Percentiles rank a stretch among this genome's conserved stretches.
These are phyloP conservation scores for Astreopora myriophthalma DNA, from an alignment of 64 coral and sea anemone species.

Conservation along the genomic window DNA sequence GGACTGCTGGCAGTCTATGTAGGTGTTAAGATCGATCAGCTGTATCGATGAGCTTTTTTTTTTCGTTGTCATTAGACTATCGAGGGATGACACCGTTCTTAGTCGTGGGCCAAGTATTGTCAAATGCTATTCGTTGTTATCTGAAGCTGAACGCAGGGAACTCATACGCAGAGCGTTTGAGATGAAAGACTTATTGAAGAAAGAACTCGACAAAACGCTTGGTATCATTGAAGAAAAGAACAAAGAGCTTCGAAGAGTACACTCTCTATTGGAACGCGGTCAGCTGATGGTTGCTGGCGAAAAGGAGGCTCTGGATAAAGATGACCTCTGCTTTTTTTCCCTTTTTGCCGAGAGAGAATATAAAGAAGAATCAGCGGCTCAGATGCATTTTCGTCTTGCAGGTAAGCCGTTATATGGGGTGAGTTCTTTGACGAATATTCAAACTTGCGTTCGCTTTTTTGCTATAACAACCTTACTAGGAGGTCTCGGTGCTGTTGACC, in stretches of 20 bases:
- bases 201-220: conserved; percentile 71
- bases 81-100: conserved; percentile 74
- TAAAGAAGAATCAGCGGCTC: conserved; percentile 76
- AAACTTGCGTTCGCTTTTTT: too few relatives aligned
- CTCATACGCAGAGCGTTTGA: conserved; percentile 90
- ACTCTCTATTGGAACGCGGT: conserved; percentile 64
- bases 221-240: conserved; percentile 85
- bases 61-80: neutral
- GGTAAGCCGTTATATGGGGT: conserved; percentile 12
- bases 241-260: conserved; percentile 64
- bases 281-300: conserved; percentile 76
- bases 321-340: conserved; percentile 76
- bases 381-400: conserved; percentile 92
- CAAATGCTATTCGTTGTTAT: conserved; percentile 73
- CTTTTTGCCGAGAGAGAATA: conserved; percentile 86
- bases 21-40: too few relatives aligned
- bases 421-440: neutral
- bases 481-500: too few relatives aligned
- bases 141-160: conserved; percentile 78
- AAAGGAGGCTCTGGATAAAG: conserved; percentile 67
- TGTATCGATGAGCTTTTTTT: neutral
- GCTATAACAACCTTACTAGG: too few relatives aligned
- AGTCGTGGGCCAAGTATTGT: conserved; percentile 87
- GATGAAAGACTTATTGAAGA: conserved; percentile 82
- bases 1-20: too few relatives aligned